Conservation (phyloP, 2,888 invertebrate species). For the Caenorhabditis virilis region DNA sequence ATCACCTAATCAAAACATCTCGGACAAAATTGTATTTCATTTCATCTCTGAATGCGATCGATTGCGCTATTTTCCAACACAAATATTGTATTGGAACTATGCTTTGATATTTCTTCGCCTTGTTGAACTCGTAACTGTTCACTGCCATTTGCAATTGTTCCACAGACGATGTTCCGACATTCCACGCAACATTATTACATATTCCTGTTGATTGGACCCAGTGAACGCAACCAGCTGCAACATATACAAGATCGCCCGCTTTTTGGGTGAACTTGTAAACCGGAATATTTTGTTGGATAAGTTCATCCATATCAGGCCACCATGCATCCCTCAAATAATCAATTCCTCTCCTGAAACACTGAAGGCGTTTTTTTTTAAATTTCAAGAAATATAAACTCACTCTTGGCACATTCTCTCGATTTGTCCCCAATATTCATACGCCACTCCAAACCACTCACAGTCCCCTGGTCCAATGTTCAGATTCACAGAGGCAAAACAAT, state of each 20-base stretch:
- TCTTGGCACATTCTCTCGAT: conserved; percentile 88
- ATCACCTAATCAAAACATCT: conserved; percentile 65
- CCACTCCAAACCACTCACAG: conserved; percentile 99
- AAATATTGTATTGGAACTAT: conserved; percentile 98
- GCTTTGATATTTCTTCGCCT: conserved; percentile 89
- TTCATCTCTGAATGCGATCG: conserved; percentile 91
- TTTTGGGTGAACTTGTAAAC: conserved; percentile 93
- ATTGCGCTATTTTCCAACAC: conserved; percentile 90
- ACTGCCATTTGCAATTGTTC: conserved; percentile 89
- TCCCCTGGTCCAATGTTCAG: conserved; percentile 99
- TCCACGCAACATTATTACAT: conserved; percentile 99
- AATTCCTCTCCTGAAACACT: conserved; percentile 78
- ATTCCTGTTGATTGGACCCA: conserved; percentile 72
- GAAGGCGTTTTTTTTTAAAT: background rate
- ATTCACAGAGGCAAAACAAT: conserved; percentile 89
- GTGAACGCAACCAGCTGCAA: conserved; percentile 81
- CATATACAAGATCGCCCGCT: conserved; percentile 98
- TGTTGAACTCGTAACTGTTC: conserved; percentile 98
- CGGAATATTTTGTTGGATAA: conserved; percentile 91
- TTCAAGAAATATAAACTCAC: conserved; percentile 66
- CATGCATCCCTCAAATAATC: conserved; percentile 96
- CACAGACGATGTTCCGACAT: conserved; percentile 93
- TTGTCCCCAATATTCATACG: conserved; percentile 96
- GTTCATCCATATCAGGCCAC: conserved; percentile 96
- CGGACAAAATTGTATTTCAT: conserved; percentile 69